Base-by-base conservation (phyloP, 2,888 invertebrate species). In the Aricia artaxerxes region DNA sequence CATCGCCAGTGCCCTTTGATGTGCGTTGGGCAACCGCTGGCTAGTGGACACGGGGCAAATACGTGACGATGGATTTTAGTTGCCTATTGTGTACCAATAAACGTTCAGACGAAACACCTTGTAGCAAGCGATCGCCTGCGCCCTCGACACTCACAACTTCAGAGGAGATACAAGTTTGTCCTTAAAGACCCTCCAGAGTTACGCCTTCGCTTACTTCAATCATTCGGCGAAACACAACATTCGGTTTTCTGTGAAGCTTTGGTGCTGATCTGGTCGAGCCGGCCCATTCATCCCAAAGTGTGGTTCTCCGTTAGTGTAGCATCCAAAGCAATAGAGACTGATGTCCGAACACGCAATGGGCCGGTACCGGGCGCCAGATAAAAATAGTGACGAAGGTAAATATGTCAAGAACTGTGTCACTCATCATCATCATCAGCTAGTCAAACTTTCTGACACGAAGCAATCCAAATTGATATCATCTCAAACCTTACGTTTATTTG, bases 301-400 rank as follows among this genome's bases (percentile, higher is more conserved):
- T 49, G 49, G 9, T 49, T 49, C 9, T 49, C 49, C 49, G 2
- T 49, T 49, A 11, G 49, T 9, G 9, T 44, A 2, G 44, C 31
- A 64, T 5, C 31, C 9, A 31, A 16, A 3, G 69, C 69, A 4
- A 69, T 69, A 69, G 16, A 69, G 69, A 69, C 13, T 31, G 69
- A 35, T 69, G 5, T 11, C 69, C 11, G 13, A 38, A 38, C 6
- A 69, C 35, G 38, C 69, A 31, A 64, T 64, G 11, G 31, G 4
- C 73, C 73, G 1, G n/a, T 0, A 2, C 44, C 24, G 73, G 73
- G 73, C 73, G 73, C 73, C 73, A 44, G 73, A 6, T n/a, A 73
- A 73, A 73, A 73, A 73, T 73, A 73, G 44, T 73, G 7, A 16
- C 44, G 44, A 73, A 73, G 73, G 73, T 73, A 73, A 73, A 73